Evolutionary conservation across 1,140 invertebrate species (phyloP).

Genomic region (Brachystomella parvula): DNA sequence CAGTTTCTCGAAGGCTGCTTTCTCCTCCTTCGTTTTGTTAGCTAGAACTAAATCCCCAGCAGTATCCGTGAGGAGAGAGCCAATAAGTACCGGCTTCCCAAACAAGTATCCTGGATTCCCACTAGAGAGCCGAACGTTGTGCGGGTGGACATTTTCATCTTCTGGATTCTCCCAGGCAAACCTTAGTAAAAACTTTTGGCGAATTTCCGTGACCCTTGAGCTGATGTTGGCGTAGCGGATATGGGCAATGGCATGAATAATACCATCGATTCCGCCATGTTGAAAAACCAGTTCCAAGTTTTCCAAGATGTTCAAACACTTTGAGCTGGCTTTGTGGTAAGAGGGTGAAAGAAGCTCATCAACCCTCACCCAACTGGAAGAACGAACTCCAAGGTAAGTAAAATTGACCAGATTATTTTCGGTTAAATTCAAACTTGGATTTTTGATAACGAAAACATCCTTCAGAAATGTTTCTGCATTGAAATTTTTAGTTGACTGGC

Average conservation of each 20-base stretch:
- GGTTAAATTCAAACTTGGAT: constrained; percentile 5
- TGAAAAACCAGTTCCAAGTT: constrained; percentile 48
- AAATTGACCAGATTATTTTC: background rate
- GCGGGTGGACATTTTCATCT: background rate
- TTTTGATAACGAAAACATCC: constrained; percentile 8
- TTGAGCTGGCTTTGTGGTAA: constrained; percentile 36
- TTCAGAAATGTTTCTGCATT: constrained; percentile 19
- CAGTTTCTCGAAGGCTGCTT: constrained; percentile 1
- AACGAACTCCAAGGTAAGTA: background rate
- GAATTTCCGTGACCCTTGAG: constrained; percentile 40
- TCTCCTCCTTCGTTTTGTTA: background rate
- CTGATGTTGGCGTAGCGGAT: constrained; percentile 45
- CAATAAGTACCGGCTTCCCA: constrained; percentile 53
- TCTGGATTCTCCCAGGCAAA: constrained; percentile 45
- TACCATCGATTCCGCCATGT: constrained; percentile 53
- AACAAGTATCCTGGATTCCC: constrained; percentile 60
- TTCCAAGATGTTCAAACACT: constrained; percentile 46
- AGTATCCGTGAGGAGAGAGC: background rate
- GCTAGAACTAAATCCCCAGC: background rate
- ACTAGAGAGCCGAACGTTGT: constrained; percentile 46
- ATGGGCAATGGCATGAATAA: constrained; percentile 45
- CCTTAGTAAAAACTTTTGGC: constrained; percentile 47
- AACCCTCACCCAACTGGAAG: background rate
- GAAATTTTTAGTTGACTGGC: constrained; percentile 5
- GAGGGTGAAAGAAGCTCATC: background rate